Conservation (phyloP, 2,888 invertebrate genomes). For the Cecidostiba fungosa region DNA sequence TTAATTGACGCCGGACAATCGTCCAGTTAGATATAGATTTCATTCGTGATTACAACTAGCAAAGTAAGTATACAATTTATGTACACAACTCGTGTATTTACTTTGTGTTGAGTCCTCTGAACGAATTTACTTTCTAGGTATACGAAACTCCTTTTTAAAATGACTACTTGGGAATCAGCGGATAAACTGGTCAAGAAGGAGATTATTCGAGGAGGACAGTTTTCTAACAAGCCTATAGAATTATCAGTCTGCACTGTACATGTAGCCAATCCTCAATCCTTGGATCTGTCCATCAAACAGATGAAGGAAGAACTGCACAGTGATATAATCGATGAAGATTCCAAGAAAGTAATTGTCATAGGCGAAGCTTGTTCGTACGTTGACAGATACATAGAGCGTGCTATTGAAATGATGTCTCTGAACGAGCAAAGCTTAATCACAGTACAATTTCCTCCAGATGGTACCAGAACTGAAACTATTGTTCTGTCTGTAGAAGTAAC, state of each 20-base stretch:
- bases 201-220: slow-evolving; percentile 68
- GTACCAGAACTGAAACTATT: slow-evolving; percentile 73
- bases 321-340: slow-evolving; percentile 73
- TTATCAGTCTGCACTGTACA: slow-evolving; percentile 71
- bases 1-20: not conserved
- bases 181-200: slow-evolving; percentile 71
- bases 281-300: slow-evolving; percentile 38
- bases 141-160: slow-evolving; percentile 4
- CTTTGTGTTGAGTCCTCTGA: not conserved
- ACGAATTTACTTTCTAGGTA: not conserved
- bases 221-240: slow-evolving; percentile 72
- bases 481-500: slow-evolving; percentile 80
- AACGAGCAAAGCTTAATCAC: slow-evolving; percentile 80
- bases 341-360: slow-evolving; percentile 75
- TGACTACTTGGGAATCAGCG: slow-evolving; percentile 56
- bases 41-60: not conserved
- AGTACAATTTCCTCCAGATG: slow-evolving; percentile 69
- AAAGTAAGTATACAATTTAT: not conserved
- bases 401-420: slow-evolving; percentile 82
- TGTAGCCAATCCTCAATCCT: slow-evolving; percentile 65
- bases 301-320: slow-evolving; percentile 74
- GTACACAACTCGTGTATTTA: not conserved
- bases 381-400: slow-evolving; percentile 82
- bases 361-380: slow-evolving; percentile 81
- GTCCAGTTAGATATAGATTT: not conserved